Percentiles rank a stretch among this genome's conserved stretches.
phyloP scores from a whole-genome alignment of 2,888 invertebrate genomes.

The Acronicta leporina region DNA sequence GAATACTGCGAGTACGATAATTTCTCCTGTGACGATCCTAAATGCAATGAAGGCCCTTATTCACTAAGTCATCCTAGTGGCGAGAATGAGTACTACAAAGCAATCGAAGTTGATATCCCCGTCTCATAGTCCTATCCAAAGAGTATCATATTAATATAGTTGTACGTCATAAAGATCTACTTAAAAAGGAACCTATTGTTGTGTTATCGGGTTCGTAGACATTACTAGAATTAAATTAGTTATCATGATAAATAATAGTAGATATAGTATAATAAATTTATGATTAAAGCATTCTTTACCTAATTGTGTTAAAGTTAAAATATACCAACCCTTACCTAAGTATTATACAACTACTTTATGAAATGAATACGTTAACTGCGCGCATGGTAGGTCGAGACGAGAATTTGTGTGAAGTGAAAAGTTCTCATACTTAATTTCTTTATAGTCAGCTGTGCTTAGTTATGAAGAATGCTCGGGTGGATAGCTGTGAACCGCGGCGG shows the following conservation, averaged over 20 bases:
- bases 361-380: constrained; percentile 13
- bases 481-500: constrained; percentile 49
- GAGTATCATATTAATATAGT: no score
- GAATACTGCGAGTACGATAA: constrained; percentile 84
- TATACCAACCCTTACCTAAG: neutral
- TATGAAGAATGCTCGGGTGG: constrained; percentile 57
- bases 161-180: no score
- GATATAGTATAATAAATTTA: no score
- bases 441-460: constrained; percentile 50
- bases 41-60: constrained; percentile 84
- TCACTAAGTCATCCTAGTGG: constrained; percentile 54
- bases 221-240: no score
- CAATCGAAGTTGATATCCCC: constrained; percentile 39
- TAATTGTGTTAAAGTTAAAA: no score
- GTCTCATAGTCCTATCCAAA: constrained; percentile 15
- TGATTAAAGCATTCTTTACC: no score
- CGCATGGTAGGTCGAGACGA: constrained; percentile 10
- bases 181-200: no score
- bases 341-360: constrained; percentile 5
- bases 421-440: constrained; percentile 50
- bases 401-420: constrained; percentile 48
- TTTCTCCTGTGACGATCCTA: constrained; percentile 79
- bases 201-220: no score
- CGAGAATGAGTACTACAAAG: constrained; percentile 22
- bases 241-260: no score